Evolutionary conservation across 2,113 vertebrate species (phyloP), one percentile per base, ranked within the genome.

Genomic region (Vimba vimba): DNA sequence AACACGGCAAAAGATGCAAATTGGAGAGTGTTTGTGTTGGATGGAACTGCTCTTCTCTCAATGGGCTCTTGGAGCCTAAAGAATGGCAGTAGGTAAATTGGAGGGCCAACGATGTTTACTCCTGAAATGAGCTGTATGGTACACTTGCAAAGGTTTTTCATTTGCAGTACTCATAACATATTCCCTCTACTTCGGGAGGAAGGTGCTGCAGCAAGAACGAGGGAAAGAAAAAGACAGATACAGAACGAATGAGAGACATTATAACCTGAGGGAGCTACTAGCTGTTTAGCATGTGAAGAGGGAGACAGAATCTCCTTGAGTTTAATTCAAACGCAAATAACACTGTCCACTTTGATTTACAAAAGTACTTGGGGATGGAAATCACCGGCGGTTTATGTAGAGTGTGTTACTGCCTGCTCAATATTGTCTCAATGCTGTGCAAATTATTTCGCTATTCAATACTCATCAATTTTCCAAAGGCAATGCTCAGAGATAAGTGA

Each of bases 201-300:
- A 84, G 68, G 43, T 77, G 50, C 21, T 71, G 64, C 80, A 47
- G 68, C 23, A 83, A 57, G 36, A 76, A 77, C 15, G 36, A 79
- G 27, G n/a, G 36, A 78, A 43, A 74, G 57, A 78, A 13, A 83
- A 64, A 81, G 30, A 76, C 9, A 0, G 64, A 80, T 33, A 25
- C 3, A 19, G 66, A 43, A 62, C 60, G 62, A 69, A 66, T 23
- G 71, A 68, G 60, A 81, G 30, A 69, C 19, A 11, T 79, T 68
- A 75, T 77, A 85, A 79, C 77, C 62, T 73, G 85, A 43, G 64
- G 89, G 89, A 91, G 89, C 87, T 86, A 87, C 89, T 91, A 36
- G 68, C 91, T 89, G 91, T 90, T 88, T 86, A 94, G 87, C 91
- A 90, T 86, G 89, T 88, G 80, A 60, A 91, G 89, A 86, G 84